Evolutionary conservation across 2,797 vertebrate species (phyloP), one percentile per base, ranked within the genome.

Genomic region (Gambusia yucatana): DNA sequence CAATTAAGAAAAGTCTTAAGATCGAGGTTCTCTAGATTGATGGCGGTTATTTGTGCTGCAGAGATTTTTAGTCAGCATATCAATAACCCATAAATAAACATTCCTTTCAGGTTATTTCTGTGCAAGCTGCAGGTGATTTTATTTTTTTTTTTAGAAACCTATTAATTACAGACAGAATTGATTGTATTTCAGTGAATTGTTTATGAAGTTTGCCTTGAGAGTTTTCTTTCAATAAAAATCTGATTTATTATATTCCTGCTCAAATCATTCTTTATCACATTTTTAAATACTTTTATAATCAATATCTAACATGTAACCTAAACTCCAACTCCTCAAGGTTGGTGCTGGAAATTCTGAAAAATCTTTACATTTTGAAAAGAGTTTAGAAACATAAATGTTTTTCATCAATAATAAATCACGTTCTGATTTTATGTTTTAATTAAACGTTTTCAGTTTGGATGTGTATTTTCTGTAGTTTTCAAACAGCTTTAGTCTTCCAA

Each of bases 21-120:
- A 44, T 69, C 20, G 0, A 7, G 67, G 11, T 28, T 71, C 1
- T n/a, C 43, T n/a, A 63, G 63, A 41, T 48, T 74, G 39, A 78
- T 77, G 61, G 2, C 30, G 73, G 52, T 67, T 73, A 39, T 46
- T 30, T 72, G 75, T 85, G 75, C 77, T 80, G 70, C 13, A 65
- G 47, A 28, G 48, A 71, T 57, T 30, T 59, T 7, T 6, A 72
- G 50, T 50, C 50, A 13, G 8, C 48, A 70, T 50, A 77, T 81
- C 81, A n/a, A 46, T 30, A 16, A 73, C 14, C 4, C 22, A 2
- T 14, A 28, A 33, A 73, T 30, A 0, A 13, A 61, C 77, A 75
- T 82, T 84, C 67, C 76, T 57, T 30, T 79, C 11, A n/a, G 22
- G 69, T 28, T 30, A 41, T 28, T 16, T 0, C 43, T 25, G 25